phyloP scores from a whole-genome alignment of 2,113 vertebrate species.

The Scomber japonicus region DNA sequence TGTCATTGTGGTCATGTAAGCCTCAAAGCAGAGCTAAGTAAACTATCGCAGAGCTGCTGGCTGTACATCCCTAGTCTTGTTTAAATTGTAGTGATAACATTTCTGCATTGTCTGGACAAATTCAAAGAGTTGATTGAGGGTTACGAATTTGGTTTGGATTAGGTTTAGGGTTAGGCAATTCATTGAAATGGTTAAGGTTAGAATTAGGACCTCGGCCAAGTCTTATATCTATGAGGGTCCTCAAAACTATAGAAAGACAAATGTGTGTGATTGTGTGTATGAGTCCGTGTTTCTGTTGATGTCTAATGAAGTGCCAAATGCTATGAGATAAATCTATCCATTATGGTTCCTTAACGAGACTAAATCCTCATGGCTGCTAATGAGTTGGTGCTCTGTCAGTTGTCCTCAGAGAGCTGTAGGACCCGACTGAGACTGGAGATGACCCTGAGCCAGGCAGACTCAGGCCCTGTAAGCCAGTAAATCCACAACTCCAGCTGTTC shows the following conservation, averaged over 20 bases:
- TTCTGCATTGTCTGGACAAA: no score
- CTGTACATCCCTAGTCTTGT: background rate
- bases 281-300: conserved; percentile 22
- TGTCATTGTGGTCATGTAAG: no score
- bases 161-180: no score
- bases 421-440: conserved; percentile 53
- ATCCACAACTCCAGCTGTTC: conserved; percentile 75
- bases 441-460: conserved; percentile 58
- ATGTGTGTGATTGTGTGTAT: background rate
- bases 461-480: conserved; percentile 61
- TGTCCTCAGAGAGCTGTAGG: conserved; percentile 66
- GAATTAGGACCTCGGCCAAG: no score
- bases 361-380: conserved; percentile 81
- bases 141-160: no score
- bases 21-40: no score
- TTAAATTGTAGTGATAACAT: background rate
- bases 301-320: conserved; percentile 72
- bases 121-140: no score
- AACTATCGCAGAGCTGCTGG: background rate
- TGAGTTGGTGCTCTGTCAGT: conserved; percentile 75
- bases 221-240: no score
- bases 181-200: no score
- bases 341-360: conserved; percentile 78
- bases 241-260: no score
- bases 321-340: conserved; percentile 85